Base-by-base conservation (phyloP, 2,888 invertebrate species). In the Colletes collaris region DNA sequence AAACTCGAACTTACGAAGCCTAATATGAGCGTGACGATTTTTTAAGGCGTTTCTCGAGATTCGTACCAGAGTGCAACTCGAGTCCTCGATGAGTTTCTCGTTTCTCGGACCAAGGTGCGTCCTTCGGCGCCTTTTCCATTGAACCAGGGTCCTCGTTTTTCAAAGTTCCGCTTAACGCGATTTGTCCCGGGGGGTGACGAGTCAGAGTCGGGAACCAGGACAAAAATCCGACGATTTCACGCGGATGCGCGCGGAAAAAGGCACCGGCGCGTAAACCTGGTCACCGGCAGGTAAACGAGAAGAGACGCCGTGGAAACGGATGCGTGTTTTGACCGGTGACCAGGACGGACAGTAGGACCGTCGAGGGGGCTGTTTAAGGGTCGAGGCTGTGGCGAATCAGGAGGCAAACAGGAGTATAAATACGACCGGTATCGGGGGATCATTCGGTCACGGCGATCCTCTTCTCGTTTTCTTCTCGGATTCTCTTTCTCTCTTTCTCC, bases 321-420 rank as follows among this genome's bases (percentile, higher is more conserved):
- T 87, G 86, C 83, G 79, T 88, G 88, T 88, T 88, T 89, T 85
- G 89, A 87, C 86, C 86, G 86, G 84, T 76, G 60, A 76, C 65
- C 66, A 76, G 60, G 10, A 72, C 67, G 64, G 65, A 56, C 13
- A 62, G 55, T 7, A n/a, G 74, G 70, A 73, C 75, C 67, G 65
- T 65, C 52, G 76, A 78, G 73, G 68, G 71, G 68, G 62, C 64
- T 52, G 55, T 83, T 82, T 72, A 82, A 87, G 76, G 76, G 76
- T 64, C 80, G 55, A 63, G 79, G 73, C 89, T 90, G 89, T 91
- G 88, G 89, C 91, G 89, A 91, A 91, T 91, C 88, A 90, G 84
- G 86, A 84, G 87, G 83, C 83, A 87, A 87, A 87, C 82, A 87
- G 77, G 83, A 90, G 86, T 89, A 89, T 88, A 90, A 91, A 90